Conservation (phyloP, 2,888 invertebrate genomes). For the Perdita meconis region DNA sequence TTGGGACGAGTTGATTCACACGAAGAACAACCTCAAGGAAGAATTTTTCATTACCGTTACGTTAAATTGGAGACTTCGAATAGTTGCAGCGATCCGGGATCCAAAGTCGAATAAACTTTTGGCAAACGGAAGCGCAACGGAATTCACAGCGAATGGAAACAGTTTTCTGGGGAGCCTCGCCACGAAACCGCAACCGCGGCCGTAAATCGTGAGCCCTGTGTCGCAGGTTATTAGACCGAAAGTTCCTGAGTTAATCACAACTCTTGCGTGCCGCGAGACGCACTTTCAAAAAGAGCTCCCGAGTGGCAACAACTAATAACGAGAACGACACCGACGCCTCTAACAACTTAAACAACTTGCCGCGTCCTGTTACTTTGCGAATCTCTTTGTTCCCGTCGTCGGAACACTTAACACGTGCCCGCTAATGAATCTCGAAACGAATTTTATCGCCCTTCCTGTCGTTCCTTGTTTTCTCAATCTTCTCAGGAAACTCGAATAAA, state of each 20-base stretch:
- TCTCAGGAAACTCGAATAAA: no score
- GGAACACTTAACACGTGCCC: conserved; percentile 15
- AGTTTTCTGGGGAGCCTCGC: conserved; percentile 53
- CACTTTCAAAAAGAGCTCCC: conserved; percentile 52
- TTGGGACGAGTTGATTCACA: no score
- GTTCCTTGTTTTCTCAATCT: no score
- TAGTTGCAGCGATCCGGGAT: conserved; percentile 38
- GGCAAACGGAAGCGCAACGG: conserved; percentile 43
- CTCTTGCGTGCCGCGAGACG: conserved; percentile 57
- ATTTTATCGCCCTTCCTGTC: no score
- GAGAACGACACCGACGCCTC: conserved; percentile 29
- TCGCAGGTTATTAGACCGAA: conserved; percentile 63
- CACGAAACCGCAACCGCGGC: conserved; percentile 55
- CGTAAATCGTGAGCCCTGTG: conserved; percentile 54
- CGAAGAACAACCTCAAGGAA: no score
- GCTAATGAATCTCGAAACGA: conserved; percentile 13
- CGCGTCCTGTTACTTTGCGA: conserved; percentile 40
- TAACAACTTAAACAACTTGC: conserved; percentile 56
- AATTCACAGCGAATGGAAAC: conserved; percentile 59
- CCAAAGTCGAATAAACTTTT: conserved; percentile 21
- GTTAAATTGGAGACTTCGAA: neutral
- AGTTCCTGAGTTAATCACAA: conserved; percentile 69
- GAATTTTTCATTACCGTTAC: no score
- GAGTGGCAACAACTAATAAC: conserved; percentile 60
- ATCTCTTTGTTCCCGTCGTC: conserved; percentile 45